Evolutionary conservation across 1,140 invertebrate species (phyloP).

Genomic region (Littorina saxatilis): DNA sequence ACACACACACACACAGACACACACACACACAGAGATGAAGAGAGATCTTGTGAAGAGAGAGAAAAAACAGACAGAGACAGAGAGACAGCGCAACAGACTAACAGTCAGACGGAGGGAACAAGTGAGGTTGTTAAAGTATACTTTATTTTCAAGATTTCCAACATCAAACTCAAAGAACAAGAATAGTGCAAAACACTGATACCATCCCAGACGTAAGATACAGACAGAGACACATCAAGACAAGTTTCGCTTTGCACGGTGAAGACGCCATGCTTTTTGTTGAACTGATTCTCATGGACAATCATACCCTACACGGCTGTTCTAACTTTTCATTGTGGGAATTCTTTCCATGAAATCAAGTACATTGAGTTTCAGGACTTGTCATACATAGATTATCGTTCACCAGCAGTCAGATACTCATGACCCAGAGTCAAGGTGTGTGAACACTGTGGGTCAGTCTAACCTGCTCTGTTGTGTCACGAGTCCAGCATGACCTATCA

Average conservation of each 20-base stretch:
- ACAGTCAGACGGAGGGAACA: background rate
- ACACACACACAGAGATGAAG: background rate
- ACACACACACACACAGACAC: background rate
- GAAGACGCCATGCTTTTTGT: background rate
- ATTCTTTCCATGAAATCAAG: too few species aligned
- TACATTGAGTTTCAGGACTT: too few species aligned
- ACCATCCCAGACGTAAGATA: background rate
- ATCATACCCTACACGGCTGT: background rate
- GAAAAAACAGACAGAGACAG: background rate
- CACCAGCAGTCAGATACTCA: too few species aligned
- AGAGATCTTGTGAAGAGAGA: background rate
- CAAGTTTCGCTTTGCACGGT: background rate
- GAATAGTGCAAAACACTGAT: background rate
- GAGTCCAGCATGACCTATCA: too few species aligned
- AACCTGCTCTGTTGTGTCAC: too few species aligned
- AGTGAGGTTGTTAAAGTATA: background rate
- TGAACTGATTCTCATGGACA: background rate
- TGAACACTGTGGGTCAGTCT: too few species aligned
- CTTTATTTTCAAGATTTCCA: slow-evolving; percentile 27
- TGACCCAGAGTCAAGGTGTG: too few species aligned
- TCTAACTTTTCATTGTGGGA: background rate
- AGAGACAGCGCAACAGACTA: background rate
- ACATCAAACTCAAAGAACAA: slow-evolving; percentile 22
- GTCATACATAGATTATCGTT: too few species aligned
- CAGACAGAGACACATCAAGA: background rate